Percentiles rank a stretch among this genome's conserved stretches.
phyloP scores from a whole-genome alignment of 2,888 invertebrate species.

The Diarsia brunnea region DNA sequence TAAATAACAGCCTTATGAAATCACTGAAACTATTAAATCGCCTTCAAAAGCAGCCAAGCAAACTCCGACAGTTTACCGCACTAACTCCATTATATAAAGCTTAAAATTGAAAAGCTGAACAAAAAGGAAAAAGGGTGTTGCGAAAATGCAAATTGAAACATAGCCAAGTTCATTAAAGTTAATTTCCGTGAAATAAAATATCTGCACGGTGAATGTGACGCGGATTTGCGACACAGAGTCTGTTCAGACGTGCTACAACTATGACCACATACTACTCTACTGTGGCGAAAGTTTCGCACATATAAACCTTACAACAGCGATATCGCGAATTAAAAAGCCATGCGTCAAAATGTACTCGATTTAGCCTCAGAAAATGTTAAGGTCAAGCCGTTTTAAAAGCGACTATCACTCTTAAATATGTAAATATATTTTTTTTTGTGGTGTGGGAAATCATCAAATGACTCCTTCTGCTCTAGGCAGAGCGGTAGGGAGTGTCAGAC shows the following conservation, averaged over 20 bases:
- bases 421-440: too few relatives aligned
- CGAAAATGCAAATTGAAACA: slow-evolving; percentile 65
- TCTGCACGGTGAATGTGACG: slow-evolving; percentile 55
- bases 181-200: slow-evolving; percentile 65
- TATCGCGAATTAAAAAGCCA: neutral
- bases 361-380: neutral
- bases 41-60: slow-evolving; percentile 32
- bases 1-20: slow-evolving; percentile 40
- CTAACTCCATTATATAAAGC: slow-evolving; percentile 50
- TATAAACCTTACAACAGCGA: neutral
- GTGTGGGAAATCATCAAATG: too few relatives aligned
- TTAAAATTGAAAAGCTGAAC: slow-evolving; percentile 56
- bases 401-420: neutral
- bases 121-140: slow-evolving; percentile 45
- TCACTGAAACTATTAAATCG: slow-evolving; percentile 33
- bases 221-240: slow-evolving; percentile 67
- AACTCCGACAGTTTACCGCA: slow-evolving; percentile 28
- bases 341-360: neutral
- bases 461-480: too few relatives aligned
- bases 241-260: neutral
- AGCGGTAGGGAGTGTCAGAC: too few relatives aligned
- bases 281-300: neutral
- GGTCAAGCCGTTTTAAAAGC: neutral
- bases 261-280: too few relatives aligned
- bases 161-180: slow-evolving; percentile 67